A percentile compares a stretch with the other conserved stretches of the same genome.
These are phyloP conservation scores for Priapulus caudatus DNA, from an alignment of 2,888 invertebrate genomes.

Conservation along the genomic window DNA sequence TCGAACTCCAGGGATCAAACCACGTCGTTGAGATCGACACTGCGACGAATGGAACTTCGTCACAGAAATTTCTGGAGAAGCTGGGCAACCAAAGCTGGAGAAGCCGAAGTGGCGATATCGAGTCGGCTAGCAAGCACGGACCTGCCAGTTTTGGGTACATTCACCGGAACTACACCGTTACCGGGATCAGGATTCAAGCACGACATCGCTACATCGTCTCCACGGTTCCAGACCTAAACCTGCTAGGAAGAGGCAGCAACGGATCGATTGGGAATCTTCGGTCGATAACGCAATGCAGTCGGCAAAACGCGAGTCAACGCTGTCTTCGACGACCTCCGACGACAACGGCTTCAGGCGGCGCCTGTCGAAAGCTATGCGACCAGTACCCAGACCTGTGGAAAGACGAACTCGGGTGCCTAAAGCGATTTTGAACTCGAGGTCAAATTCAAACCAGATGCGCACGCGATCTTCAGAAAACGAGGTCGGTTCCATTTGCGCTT, in stretches of 20 bases:
- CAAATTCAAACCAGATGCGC: constrained; percentile 11
- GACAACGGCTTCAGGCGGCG: not conserved
- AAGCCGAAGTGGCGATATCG: not conserved
- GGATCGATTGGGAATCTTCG: no score
- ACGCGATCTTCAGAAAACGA: constrained; percentile 10
- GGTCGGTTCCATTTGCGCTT: constrained; percentile 12
- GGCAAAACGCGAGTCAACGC: no score
- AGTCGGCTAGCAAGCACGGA: constrained; percentile 1
- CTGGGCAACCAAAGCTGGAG: not conserved
- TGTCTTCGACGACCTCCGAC: not conserved
- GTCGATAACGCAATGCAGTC: no score
- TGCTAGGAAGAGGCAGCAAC: not conserved
- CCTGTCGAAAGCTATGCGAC: constrained; percentile 10
- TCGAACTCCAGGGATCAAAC: constrained; percentile 1
- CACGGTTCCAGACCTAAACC: not conserved
- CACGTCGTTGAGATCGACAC: constrained; percentile 13
- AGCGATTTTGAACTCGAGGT: constrained; percentile 12
- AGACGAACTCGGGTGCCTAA: constrained; percentile 11
- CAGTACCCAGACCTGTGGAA: constrained; percentile 16
- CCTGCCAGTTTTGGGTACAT: not conserved
- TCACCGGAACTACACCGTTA: no score
- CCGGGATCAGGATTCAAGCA: no score
- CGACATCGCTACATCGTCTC: not conserved
- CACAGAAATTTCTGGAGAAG: no score
- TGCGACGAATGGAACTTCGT: constrained; percentile 14